Percentiles rank a stretch among this genome's conserved stretches.
Conservation (phyloP, 2,797 vertebrate species). For the Notolabrus celidotus region DNA sequence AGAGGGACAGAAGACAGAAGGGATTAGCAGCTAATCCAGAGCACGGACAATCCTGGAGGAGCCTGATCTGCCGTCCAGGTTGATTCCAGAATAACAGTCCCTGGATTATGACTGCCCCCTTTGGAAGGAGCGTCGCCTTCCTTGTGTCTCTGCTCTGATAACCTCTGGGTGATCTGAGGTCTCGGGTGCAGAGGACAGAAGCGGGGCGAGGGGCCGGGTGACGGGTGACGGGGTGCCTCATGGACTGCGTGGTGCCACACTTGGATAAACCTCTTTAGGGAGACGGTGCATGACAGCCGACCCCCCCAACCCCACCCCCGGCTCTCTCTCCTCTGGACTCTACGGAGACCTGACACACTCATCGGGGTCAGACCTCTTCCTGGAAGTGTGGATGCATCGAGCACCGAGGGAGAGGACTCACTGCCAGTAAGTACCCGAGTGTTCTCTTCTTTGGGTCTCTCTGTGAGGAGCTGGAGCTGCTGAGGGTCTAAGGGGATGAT, state of each 20-base stretch:
- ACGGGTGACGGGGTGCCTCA: slow-evolving; percentile 34
- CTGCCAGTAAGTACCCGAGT: slow-evolving; percentile 61
- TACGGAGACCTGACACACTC: slow-evolving; percentile 14
- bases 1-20: slow-evolving; percentile 67
- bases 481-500: not conserved
- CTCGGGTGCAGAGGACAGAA: slow-evolving; percentile 10
- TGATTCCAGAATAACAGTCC: slow-evolving; percentile 63
- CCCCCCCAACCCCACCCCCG: too few relatives aligned
- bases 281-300: slow-evolving; percentile 38
- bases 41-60: slow-evolving; percentile 70
- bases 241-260: slow-evolving; percentile 49
- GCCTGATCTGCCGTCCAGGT: slow-evolving; percentile 51
- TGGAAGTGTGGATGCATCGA: slow-evolving; percentile 19
- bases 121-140: slow-evolving; percentile 1
- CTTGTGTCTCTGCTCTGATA: slow-evolving; percentile 27
- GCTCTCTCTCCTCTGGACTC: slow-evolving; percentile 17
- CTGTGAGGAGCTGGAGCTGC: too few relatives aligned
- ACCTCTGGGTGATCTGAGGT: slow-evolving; percentile 5
- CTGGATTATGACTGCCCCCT: slow-evolving; percentile 58
- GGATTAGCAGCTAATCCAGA: slow-evolving; percentile 81
- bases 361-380: slow-evolving; percentile 26
- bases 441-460: too few relatives aligned
- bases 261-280: slow-evolving; percentile 68
- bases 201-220: not conserved
- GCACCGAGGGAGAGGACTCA: slow-evolving; percentile 15